phyloP scores from a whole-genome alignment of 2,888 invertebrate genomes.

The Agrenia bidenticulata region DNA sequence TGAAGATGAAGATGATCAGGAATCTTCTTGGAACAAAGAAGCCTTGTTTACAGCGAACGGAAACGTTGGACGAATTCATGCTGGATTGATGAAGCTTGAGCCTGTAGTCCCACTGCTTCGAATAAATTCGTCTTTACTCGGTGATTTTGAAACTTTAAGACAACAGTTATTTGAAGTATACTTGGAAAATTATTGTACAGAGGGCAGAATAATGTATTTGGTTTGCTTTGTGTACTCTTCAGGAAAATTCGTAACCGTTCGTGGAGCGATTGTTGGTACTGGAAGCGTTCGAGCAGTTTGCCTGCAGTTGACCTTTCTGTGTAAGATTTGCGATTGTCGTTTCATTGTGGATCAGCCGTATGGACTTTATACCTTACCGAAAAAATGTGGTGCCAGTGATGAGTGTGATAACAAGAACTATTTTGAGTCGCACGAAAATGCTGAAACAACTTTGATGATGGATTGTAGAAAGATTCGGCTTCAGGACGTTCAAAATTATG shows the following conservation, averaged over 20 bases:
- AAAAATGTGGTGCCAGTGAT: slow-evolving; percentile 25
- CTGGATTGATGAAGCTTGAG: slow-evolving; percentile 33
- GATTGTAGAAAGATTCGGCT: slow-evolving; percentile 34
- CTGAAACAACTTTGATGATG: slow-evolving; percentile 26
- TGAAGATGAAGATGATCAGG: background rate
- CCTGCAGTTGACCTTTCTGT: slow-evolving; percentile 34
- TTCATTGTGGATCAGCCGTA: slow-evolving; percentile 35
- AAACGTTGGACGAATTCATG: slow-evolving; percentile 23
- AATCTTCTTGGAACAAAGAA: background rate
- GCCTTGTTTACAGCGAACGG: background rate
- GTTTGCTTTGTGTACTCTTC: too few relatives aligned
- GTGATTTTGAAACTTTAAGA: slow-evolving; percentile 24
- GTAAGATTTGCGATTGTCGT: slow-evolving; percentile 28
- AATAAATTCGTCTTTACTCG: slow-evolving; percentile 41
- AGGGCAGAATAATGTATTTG: too few relatives aligned
- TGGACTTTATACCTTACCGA: slow-evolving; percentile 35
- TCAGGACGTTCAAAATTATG: slow-evolving; percentile 41
- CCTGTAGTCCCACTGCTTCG: slow-evolving; percentile 30
- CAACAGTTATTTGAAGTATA: background rate
- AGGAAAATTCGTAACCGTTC: slow-evolving; percentile 47
- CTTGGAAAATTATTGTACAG: slow-evolving; percentile 15
- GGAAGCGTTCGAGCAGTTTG: slow-evolving; percentile 34
- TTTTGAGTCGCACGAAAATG: slow-evolving; percentile 21
- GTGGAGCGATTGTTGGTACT: slow-evolving; percentile 41
- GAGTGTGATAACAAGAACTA: slow-evolving; percentile 31